Evolutionary conservation across 2,113 vertebrate species (phyloP), one percentile per base, ranked within the genome.

Genomic region (Pseudorhombus dupliciocellatus): DNA sequence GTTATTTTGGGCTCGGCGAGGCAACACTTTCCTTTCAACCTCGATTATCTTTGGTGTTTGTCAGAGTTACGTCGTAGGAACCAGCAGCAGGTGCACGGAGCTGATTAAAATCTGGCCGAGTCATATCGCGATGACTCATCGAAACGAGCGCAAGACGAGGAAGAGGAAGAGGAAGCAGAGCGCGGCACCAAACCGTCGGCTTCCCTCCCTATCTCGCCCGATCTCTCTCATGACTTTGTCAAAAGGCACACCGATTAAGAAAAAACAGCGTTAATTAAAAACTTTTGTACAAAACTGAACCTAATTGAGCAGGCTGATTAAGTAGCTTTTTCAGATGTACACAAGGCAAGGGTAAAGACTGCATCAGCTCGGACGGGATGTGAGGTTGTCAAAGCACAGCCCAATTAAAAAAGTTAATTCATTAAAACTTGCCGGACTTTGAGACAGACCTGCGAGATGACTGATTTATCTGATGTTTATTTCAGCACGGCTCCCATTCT

Each of bases 391-490:
- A 87, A 89, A 86, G 85, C 70, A 77, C 6, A 4, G 75, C 30
- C 84, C 81, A 88, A 83, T 88, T 88, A 88, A 89, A 88, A 84
- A 86, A 91, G 84, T 89, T 53, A 86, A 79, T 87, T 88, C 79
- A 86, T 87, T 87, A 80, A 88, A 91, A 91, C 79, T 86, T 88
- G 72, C 77, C 46, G 67, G 68, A 80, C 65, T 70, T 61, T 57
- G 68, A 70, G 77, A 74, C 44, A 59, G 74, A 88, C 86, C 83
- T 88, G 86, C 58, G 24, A 81, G 77, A 84, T 71, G 74, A 83
- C 56, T 61, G 83, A 81, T 81, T 80, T 83, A 81, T 88, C 87
- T 81, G 81, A 89, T 91, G 59, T 81, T 77, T 72, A 61, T 78
- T 86, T 84, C 75, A 66, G 79, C 73, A 50, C 64, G 46, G 67